Percentiles rank a stretch among this genome's conserved stretches.
These are phyloP conservation scores for Mesoligia furuncula DNA, from an alignment of 2,888 invertebrate species.

Conservation along the genomic window DNA sequence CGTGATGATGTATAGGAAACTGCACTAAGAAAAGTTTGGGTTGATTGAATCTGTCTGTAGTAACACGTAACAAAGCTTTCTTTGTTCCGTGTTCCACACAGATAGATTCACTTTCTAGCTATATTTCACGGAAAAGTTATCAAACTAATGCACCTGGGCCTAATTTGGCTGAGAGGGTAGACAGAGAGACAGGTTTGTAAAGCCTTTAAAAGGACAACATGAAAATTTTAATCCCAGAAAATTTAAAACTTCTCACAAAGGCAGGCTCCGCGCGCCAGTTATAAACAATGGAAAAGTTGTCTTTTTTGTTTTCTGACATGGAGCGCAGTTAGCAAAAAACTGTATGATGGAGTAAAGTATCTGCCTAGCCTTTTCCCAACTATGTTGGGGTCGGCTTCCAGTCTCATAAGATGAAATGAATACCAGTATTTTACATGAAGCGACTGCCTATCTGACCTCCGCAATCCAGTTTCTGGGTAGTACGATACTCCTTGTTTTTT, in stretches of 20 bases:
- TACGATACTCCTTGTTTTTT: no score
- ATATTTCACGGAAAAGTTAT: neutral
- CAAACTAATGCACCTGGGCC: neutral
- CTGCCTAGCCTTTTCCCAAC: no score
- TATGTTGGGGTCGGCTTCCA: no score
- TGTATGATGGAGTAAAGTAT: neutral
- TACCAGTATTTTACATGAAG: no score
- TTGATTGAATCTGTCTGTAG: neutral
- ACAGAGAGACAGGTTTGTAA: neutral
- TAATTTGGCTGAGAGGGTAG: neutral
- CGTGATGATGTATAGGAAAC: neutral
- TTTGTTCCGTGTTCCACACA: neutral
- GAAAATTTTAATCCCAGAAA: neutral
- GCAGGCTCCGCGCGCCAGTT: neutral
- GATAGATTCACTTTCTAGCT: neutral
- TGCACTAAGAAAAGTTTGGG: neutral
- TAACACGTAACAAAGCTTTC: neutral
- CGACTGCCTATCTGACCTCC: no score
- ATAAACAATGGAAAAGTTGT: neutral
- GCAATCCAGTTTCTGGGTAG: no score
- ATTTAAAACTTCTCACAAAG: neutral
- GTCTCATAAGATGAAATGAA: no score
- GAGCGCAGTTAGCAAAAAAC: neutral
- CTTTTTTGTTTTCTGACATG: neutral
- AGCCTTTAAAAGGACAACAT: neutral